A percentile compares a stretch with the other conserved stretches of the same genome.
Conservation (phyloP, 2,888 invertebrate species). For the Tetragonisca angustula region DNA sequence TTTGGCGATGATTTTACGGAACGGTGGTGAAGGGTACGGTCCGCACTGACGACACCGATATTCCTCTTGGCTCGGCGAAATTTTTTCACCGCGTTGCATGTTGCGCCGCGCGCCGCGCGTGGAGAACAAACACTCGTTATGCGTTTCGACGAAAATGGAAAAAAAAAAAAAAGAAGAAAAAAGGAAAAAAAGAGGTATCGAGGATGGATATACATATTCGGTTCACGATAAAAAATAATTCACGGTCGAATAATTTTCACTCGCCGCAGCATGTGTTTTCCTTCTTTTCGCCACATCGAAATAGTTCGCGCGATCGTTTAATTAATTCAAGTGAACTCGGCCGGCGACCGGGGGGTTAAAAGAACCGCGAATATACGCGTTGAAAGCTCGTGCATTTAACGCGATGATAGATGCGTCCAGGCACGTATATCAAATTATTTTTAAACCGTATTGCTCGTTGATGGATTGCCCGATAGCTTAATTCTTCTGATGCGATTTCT, state of each 20-base stretch:
- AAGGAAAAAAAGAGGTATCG: conserved; percentile 12
- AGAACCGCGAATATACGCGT: conserved; percentile 24
- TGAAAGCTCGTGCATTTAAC: conserved; percentile 21
- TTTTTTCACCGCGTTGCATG: neutral
- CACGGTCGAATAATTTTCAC: conserved; percentile 8
- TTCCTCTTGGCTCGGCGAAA: neutral
- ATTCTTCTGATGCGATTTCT: neutral
- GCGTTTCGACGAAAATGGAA: neutral
- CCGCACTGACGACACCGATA: neutral
- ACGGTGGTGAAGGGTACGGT: neutral
- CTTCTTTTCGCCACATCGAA: conserved; percentile 8
- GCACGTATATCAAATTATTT: conserved; percentile 22
- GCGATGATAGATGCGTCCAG: conserved; percentile 8
- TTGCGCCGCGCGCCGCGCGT: too few species aligned
- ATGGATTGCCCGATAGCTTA: neutral
- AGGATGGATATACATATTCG: neutral
- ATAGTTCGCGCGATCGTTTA: conserved; percentile 37
- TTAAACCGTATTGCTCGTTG: conserved; percentile 8
- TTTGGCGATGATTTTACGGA: conserved; percentile 12
- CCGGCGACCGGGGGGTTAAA: conserved; percentile 6
- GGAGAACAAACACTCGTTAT: conserved; percentile 31
- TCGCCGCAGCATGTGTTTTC: neutral
- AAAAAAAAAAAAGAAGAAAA: neutral
- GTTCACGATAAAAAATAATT: conserved; percentile 19
- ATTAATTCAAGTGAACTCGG: conserved; percentile 58